Percentiles rank a stretch among this genome's conserved stretches.
phyloP scores from a whole-genome alignment of 2,888 invertebrate genomes.

The Operophtera brumata region DNA sequence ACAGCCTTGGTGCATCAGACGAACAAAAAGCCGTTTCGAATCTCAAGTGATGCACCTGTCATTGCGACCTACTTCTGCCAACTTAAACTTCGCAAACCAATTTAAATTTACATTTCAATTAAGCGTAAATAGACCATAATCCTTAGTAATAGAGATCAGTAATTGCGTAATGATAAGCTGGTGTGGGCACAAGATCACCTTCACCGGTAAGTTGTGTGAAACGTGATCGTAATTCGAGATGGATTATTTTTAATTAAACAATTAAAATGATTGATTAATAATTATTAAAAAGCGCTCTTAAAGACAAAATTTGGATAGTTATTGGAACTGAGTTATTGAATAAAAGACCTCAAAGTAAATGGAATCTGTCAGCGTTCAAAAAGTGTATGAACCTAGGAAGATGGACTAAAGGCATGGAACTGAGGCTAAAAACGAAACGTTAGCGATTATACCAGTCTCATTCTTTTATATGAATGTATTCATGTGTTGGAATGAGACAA shows the following conservation, averaged over 20 bases:
- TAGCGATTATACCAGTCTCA: too few relatives aligned
- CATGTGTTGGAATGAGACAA: too few relatives aligned
- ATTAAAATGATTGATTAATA: conserved; percentile 13
- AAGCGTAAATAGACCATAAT: conserved; percentile 30
- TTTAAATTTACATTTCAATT: conserved; percentile 22
- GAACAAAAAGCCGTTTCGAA: conserved; percentile 15
- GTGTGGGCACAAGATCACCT: conserved; percentile 30
- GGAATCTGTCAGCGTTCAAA: too few relatives aligned
- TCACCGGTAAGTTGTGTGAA: conserved; percentile 22
- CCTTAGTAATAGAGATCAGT: conserved; percentile 13
- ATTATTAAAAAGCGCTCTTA: conserved; percentile 2
- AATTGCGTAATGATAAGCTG: conserved; percentile 8
- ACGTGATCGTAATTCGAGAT: conserved; percentile 23
- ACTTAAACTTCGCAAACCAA: conserved; percentile 23
- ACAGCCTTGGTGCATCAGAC: too few relatives aligned
- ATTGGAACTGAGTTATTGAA: not conserved
- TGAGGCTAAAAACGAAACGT: too few relatives aligned
- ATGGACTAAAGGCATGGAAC: too few relatives aligned
- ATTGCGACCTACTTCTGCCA: conserved; percentile 36
- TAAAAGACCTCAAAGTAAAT: too few relatives aligned
- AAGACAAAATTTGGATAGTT: not conserved
- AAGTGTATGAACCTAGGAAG: too few relatives aligned
- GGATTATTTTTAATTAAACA: conserved; percentile 21
- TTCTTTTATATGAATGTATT: too few relatives aligned
- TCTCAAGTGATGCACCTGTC: conserved; percentile 41